Base-by-base conservation (phyloP, 1,140 invertebrate genomes). In the Pseudomyrmex concolor region DNA sequence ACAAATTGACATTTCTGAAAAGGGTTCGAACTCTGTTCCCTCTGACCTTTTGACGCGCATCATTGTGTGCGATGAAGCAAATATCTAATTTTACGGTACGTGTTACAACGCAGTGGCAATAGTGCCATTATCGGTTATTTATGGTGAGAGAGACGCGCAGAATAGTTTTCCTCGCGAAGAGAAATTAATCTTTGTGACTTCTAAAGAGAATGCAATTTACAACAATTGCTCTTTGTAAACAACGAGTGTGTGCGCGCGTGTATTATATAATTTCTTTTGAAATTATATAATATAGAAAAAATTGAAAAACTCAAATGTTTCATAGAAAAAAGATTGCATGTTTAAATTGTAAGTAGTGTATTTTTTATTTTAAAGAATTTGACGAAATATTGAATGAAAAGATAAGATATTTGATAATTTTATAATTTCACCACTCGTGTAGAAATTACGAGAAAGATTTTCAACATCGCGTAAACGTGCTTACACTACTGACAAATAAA, bases 11-110 rank as follows among this genome's bases (percentile, higher is more conserved):
- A 80, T 80, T 80, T 80, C 76, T 71, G 45, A 62, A 68, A 45
- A 43, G 45, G 62, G 51, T 84, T 72, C 62, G 80, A 80, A 55
- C 34, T 34, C 68, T 80, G 25, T 54, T 22, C 73, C 67, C 67
- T 66, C n/a, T 84, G 83, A 86, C 74, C 84, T 85, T 86, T 86
- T 19, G 64, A 57, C 12, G n/a, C 51, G 55, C 64, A 83, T 17
- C 67, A 86, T 83, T 72, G 34, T 34, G 34, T 34, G 34, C 0
- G 22, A 68, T 60, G 54, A 71, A 62, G 67, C 15, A 66, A 55
- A n/a, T 62, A 86, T 78, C 51, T 86, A 86, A 86, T 77, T 87
- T 86, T 86, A 68, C 4, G 22, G 19, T 45, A 62, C 19, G 10
- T 2, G n/a, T 68, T 66, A 8, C 22, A 50, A 17, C 55, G 62